Base-by-base conservation (phyloP, 1,140 invertebrate genomes). In the Streblospio benedicti region DNA sequence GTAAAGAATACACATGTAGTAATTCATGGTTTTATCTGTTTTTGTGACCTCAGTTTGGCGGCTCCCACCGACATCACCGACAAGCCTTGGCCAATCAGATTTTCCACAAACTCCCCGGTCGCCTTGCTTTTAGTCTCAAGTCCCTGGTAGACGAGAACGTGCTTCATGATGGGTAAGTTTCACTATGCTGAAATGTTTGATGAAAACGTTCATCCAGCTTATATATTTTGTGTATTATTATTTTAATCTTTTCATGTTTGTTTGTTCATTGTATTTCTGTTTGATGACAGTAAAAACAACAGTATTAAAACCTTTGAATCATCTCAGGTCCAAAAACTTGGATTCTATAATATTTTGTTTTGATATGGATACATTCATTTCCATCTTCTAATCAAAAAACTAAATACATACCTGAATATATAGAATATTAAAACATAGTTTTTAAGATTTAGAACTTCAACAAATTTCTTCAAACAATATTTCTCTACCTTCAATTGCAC, bases 121-220 rank as follows among this genome's bases (percentile, higher is more conserved):
- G 78, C 25, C 65, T 79, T 41, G 75, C 74, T 49, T 79, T 76
- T 59, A 62, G 66, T 32, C 53, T 79, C 14, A 68, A 67, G 53
- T 67, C 68, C 16, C 63, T 79, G 25, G 74, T 76, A 32, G 69
- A 74, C 28, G 62, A 68, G 51, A 68, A 69, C 58, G 66, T 76
- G 28, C 62, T 79, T 6, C 70, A 77, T 61, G 74, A 77, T 65
- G 78, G 78, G 77, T 79, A 65, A 69, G 69, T 60, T 18, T 57
- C n/a, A n/a, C n/a, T n/a, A n/a, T n/a, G n/a, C n/a, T n/a, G n/a
- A n/a, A n/a, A n/a, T n/a, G n/a, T n/a, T n/a, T n/a, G n/a, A n/a
- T n/a, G n/a, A n/a, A 38, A 31, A 31, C 5, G 6, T 60, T 55
- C 16, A 38, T 63, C 18, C 35, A 60, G 43, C 23, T 32, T 20